Percentiles rank a stretch among this genome's conserved stretches.
Evolutionary conservation across 2,888 invertebrate species (phyloP).

Genomic region (Dysmachus trigonus): DNA sequence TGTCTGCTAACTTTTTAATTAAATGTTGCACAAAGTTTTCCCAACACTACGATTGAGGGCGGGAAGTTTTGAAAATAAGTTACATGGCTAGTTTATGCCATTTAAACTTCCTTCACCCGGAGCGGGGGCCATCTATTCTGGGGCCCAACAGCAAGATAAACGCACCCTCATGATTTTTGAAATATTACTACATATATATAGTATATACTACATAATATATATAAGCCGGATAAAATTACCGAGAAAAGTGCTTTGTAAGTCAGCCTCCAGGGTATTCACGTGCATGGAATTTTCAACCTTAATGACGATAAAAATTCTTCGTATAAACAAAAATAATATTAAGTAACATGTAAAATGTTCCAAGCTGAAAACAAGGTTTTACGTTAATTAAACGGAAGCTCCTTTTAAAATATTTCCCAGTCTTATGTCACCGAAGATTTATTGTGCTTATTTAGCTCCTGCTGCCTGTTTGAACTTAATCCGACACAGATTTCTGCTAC

Average conservation of each 20-base stretch:
- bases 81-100: not conserved
- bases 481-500: constrained; percentile 19
- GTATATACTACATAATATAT: too few relatives aligned
- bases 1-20: not conserved
- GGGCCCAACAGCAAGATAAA: not conserved
- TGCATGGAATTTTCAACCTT: not conserved
- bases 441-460: constrained; percentile 9
- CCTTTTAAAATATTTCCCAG: not conserved
- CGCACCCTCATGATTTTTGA: not conserved
- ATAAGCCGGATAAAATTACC: not conserved
- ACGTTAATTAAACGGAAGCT: not conserved
- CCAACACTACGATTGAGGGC: not conserved
- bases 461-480: not conserved
- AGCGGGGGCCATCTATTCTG: not conserved
- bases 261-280: not conserved
- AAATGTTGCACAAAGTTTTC: not conserved
- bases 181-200: too few relatives aligned
- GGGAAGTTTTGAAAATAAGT: not conserved
- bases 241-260: not conserved
- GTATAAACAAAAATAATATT: not conserved
- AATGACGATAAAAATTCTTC: not conserved
- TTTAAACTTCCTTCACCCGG: not conserved
- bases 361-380: not conserved
- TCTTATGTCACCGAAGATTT: constrained; percentile 1
- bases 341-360: not conserved